Conservation (phyloP, 2,888 invertebrate genomes). For the Epistrophe eligans region DNA sequence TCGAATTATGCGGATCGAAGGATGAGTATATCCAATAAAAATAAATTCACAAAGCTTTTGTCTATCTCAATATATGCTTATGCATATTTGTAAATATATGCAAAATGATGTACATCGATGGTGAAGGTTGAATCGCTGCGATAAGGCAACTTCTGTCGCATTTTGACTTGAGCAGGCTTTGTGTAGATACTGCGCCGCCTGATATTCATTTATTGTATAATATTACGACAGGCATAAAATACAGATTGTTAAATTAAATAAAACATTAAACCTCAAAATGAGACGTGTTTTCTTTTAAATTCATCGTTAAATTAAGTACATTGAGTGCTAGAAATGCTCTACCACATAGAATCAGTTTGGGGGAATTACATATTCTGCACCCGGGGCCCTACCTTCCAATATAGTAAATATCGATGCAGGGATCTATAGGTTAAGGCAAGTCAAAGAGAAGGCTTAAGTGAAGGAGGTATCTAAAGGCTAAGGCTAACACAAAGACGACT, state of each 20-base stretch:
- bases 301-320: not conserved
- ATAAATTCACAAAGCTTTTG: constrained; percentile 62
- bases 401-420: too few species aligned
- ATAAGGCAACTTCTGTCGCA: constrained; percentile 24
- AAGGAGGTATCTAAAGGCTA: too few species aligned
- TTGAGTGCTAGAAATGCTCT: not conserved
- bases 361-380: too few species aligned
- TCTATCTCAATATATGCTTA: not conserved
- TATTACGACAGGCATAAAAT: not conserved
- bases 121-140: constrained; percentile 16
- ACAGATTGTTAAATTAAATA: constrained; percentile 7
- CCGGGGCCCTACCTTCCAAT: too few species aligned
- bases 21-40: constrained; percentile 62
- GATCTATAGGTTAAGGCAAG: too few species aligned
- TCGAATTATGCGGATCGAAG: constrained; percentile 32
- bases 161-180: constrained; percentile 18
- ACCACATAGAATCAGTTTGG: not conserved
- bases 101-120: constrained; percentile 30
- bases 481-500: too few species aligned
- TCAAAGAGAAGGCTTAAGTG: too few species aligned
- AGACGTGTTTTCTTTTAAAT: not conserved
- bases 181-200: not conserved
- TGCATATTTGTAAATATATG: not conserved
- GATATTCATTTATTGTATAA: not conserved
- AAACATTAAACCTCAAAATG: not conserved